Evolutionary conservation across 2,113 vertebrate genomes (phyloP).

Genomic region (Solea solea): DNA sequence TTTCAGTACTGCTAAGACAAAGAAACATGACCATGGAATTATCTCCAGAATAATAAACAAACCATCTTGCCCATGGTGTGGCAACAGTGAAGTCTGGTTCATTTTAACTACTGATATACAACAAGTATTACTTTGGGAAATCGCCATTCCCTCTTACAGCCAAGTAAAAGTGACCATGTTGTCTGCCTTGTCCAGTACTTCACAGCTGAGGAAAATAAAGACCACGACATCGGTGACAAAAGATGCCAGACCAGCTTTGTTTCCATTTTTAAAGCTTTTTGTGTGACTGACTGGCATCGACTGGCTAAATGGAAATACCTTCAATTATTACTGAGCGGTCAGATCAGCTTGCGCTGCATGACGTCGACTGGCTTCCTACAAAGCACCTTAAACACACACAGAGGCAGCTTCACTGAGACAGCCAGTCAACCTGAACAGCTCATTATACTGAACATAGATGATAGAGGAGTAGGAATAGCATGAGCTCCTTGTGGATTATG

Average conservation of each 20-base stretch:
- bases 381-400: slow-evolving; percentile 58
- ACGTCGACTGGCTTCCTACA: slow-evolving; percentile 58
- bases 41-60: too few relatives aligned
- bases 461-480: slow-evolving; percentile 14
- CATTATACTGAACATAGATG: slow-evolving; percentile 30
- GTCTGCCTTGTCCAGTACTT: slow-evolving; percentile 9
- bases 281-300: slow-evolving; percentile 67
- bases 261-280: slow-evolving; percentile 64
- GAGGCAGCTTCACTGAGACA: slow-evolving; percentile 16
- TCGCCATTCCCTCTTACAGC: too few relatives aligned
- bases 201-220: slow-evolving; percentile 10
- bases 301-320: slow-evolving; percentile 81
- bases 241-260: slow-evolving; percentile 20
- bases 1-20: too few relatives aligned
- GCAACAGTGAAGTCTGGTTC: too few relatives aligned
- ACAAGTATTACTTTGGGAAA: too few relatives aligned
- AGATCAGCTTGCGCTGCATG: slow-evolving; percentile 78
- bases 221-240: slow-evolving; percentile 21
- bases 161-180: not conserved
- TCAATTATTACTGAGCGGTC: slow-evolving; percentile 86
- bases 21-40: too few relatives aligned
- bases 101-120: too few relatives aligned
- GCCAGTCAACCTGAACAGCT: slow-evolving; percentile 34
- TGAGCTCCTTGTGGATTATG: slow-evolving; percentile 52
- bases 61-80: too few relatives aligned